Conservation (phyloP, 2,888 invertebrate species). For the Erannis defoliaria region DNA sequence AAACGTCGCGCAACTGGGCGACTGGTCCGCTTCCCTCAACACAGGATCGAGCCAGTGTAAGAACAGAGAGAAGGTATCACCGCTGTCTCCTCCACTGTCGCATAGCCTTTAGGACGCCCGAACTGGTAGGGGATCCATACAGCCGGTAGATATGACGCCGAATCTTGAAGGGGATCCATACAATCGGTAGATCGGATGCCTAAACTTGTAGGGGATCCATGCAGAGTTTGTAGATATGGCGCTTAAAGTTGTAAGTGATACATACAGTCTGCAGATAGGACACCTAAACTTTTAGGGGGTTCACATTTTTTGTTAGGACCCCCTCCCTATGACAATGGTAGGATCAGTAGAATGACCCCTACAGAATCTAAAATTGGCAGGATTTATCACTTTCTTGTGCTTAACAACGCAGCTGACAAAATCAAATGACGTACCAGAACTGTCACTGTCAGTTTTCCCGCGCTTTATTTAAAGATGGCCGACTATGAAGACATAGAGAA, state of each 20-base stretch:
- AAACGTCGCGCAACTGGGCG: slow-evolving; percentile 92
- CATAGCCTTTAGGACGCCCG: slow-evolving; percentile 55
- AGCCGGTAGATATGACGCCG: not conserved
- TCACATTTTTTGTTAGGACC: not conserved
- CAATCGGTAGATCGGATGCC: not conserved
- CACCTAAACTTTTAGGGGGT: not conserved
- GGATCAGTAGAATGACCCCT: not conserved
- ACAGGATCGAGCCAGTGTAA: slow-evolving; percentile 59
- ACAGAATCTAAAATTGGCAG: not conserved
- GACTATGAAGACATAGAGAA: not conserved
- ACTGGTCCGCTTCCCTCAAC: slow-evolving; percentile 91
- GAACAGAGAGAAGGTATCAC: slow-evolving; percentile 65
- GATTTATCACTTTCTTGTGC: not conserved
- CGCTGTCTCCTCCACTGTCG: slow-evolving; percentile 61
- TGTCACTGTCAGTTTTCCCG: slow-evolving; percentile 17
- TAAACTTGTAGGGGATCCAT: not conserved
- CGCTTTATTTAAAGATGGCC: slow-evolving; percentile 6
- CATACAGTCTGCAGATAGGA: too few species aligned
- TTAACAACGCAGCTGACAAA: not conserved
- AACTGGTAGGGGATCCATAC: not conserved
- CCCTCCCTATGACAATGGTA: not conserved
- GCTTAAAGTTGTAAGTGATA: not conserved
- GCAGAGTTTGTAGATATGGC: not conserved
- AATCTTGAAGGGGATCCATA: not conserved
- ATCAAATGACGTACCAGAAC: slow-evolving; percentile 2